Conservation (phyloP, 2,797 vertebrate genomes). For the Arctocebus calabarensis region DNA sequence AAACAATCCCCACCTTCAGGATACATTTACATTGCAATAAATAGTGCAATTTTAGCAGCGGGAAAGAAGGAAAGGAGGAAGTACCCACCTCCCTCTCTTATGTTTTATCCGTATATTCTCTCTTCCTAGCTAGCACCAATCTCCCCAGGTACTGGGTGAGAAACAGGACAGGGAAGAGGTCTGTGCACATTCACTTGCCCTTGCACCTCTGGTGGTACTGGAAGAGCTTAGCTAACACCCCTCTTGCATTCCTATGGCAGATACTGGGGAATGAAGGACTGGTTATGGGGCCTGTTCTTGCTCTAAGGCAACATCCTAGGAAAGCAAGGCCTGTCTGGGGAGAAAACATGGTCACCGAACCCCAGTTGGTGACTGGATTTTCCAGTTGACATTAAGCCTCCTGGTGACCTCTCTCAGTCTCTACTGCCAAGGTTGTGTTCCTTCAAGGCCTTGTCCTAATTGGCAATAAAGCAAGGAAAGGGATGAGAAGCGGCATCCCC, state of each 20-base stretch:
- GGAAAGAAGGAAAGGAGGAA: background rate
- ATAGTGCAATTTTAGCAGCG: slow-evolving; percentile 68
- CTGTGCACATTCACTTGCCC: background rate
- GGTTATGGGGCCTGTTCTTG: background rate
- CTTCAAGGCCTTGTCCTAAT: background rate
- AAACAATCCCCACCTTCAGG: slow-evolving; percentile 47
- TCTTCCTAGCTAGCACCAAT: slow-evolving; percentile 45
- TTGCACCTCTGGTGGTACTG: background rate
- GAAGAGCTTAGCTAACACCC: background rate
- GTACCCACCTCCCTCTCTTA: background rate
- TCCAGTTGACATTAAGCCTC: background rate
- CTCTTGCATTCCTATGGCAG: background rate
- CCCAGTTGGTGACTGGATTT: background rate
- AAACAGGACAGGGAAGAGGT: background rate
- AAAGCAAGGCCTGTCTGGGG: background rate
- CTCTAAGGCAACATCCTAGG: slow-evolving; percentile 10
- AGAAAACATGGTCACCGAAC: background rate
- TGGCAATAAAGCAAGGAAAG: background rate
- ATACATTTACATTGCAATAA: slow-evolving; percentile 62
- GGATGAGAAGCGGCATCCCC: background rate
- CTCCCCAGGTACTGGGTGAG: slow-evolving; percentile 10
- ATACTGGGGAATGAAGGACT: background rate
- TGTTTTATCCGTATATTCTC: background rate
- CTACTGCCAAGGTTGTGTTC: background rate
- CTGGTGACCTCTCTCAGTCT: background rate